Evolutionary conservation across 2,888 invertebrate species (phyloP).

Genomic region (Camponotus fellah): DNA sequence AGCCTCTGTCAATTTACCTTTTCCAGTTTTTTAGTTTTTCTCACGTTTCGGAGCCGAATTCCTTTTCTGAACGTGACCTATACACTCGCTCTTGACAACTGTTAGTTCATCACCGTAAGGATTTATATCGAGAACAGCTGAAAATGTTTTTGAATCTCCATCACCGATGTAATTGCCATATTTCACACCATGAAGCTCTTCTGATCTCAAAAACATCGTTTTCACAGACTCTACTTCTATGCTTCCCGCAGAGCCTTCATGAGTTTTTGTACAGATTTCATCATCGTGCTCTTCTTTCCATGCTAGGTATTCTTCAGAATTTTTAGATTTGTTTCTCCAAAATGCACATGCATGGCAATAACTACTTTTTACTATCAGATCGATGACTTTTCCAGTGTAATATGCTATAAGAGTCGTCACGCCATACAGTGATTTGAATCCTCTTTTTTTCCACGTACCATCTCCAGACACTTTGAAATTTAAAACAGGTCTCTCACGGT

Average conservation of each 20-base stretch:
- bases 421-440: not conserved
- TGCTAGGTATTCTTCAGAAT: no score
- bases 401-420: not conserved
- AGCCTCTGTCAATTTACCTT: conserved; percentile 1
- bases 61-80: not conserved
- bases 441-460: no score
- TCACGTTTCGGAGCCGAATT: not conserved
- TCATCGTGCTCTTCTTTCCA: no score
- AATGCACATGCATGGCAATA: no score
- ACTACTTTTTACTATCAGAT: not conserved
- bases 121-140: not conserved
- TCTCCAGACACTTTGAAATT: not conserved
- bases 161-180: not conserved
- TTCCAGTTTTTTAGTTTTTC: not conserved
- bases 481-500: not conserved
- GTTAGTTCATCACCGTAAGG: not conserved
- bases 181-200: not conserved
- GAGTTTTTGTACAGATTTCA: no score
- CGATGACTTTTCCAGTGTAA: not conserved
- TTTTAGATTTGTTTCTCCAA: no score
- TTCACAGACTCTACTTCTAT: not conserved
- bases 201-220: conserved; percentile 3
- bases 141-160: conserved; percentile 3
- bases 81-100: not conserved
- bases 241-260: not conserved